These are phyloP conservation scores for Pomatostomus ruficeps DNA, from an alignment of 2,113 vertebrate species.

Conservation along the genomic window DNA sequence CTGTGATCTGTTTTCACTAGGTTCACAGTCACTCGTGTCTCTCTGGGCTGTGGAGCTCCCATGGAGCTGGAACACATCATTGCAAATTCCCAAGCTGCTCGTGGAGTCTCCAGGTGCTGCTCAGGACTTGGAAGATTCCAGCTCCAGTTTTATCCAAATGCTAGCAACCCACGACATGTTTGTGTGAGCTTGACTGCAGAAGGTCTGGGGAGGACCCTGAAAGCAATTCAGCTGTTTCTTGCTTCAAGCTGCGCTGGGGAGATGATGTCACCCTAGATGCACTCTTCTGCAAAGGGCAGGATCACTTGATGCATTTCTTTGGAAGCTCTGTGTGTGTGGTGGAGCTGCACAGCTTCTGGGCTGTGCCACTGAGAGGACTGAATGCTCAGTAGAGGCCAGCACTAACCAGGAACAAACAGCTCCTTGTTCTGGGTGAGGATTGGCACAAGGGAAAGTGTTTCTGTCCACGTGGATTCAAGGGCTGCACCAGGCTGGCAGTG, in stretches of 20 bases:
- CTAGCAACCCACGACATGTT: accelerated
- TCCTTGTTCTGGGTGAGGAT: not conserved
- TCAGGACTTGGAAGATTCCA: not conserved
- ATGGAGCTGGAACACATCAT: not conserved
- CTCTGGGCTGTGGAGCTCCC: not conserved
- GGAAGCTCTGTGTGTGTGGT: not conserved
- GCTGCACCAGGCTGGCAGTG: accelerated
- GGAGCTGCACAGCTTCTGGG: not conserved
- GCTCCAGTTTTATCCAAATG: not conserved
- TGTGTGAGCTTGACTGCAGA: not conserved
- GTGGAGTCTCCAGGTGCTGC: not conserved
- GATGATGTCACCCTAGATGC: accelerated
- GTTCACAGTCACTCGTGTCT: accelerated
- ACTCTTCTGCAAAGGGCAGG: not conserved
- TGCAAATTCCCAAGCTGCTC: not conserved
- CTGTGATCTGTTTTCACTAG: not conserved
- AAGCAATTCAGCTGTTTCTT: not conserved
- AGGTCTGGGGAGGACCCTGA: not conserved
- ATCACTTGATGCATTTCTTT: not conserved
- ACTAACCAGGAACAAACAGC: not conserved
- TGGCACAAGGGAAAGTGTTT: accelerated
- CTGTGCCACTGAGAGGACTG: not conserved
- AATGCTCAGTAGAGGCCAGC: not conserved
- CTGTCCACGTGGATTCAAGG: not conserved
- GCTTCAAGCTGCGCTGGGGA: not conserved